Base-by-base conservation (phyloP, 2,113 vertebrate species). In the Gymnarchus niloticus region DNA sequence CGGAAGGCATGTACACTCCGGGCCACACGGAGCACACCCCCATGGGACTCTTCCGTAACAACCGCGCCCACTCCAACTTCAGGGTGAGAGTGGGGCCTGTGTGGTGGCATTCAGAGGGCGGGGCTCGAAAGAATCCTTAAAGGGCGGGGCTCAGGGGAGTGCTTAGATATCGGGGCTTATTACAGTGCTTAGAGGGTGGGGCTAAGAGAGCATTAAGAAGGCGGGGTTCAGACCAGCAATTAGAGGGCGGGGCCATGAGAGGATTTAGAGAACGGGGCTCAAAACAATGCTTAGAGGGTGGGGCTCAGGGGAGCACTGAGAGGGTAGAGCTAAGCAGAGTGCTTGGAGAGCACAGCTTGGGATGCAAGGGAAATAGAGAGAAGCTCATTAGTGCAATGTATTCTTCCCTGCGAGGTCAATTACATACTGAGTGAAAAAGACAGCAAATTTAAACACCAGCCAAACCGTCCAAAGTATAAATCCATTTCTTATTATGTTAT, bases 51-150 rank as follows among this genome's bases (percentile, higher is more conserved):
- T 99, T 99, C 92, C 91, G 87, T 83, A 98, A 99, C 94, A 99
- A 99, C 93, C 94, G 97, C 3, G 98, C 98, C 0, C 98, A 99
- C 88, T 99, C 98, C 88, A 99, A 99, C 95, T 96, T 96, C 93
- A 94, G 98, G 90, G 98, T 99, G 89, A 96, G 97, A 12, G 1
- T 23, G 37, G 56, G 21, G 56, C 8, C 2, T 49, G 8, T n/a
- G 3, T 6, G 23, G 52, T 19, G 56, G 56, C 1, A 2, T 5
- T n/a, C 14, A 19, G 51, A 52, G 65, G 28, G 65, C 6, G 28
- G 28, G 33, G 28, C 61, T 52, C 37, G 28, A 28, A n/a, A n/a
- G n/a, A n/a, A n/a, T n/a, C n/a, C n/a, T n/a, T n/a, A n/a, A n/a
- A n/a, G n/a, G n/a, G n/a, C n/a, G n/a, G n/a, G n/a, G n/a, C n/a